These are phyloP conservation scores for Asobara japonica DNA, from an alignment of 1,140 invertebrate species.

Conservation along the genomic window DNA sequence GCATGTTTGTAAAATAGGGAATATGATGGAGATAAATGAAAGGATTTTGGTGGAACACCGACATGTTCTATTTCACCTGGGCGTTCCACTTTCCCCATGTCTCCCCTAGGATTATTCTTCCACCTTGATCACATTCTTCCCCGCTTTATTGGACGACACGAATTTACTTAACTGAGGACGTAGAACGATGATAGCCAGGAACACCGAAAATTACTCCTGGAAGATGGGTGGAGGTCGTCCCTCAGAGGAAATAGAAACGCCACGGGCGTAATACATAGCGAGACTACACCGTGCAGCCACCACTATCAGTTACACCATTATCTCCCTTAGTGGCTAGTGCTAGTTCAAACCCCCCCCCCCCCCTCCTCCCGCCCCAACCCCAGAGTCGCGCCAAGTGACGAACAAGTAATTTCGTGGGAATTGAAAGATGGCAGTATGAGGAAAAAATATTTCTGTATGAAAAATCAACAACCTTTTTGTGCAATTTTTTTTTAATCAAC, in stretches of 20 bases:
- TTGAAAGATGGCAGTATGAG: background rate
- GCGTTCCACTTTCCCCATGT: too few relatives aligned
- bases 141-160: background rate
- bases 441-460: background rate
- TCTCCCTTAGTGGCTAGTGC: slow-evolving; percentile 48
- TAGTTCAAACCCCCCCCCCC: background rate
- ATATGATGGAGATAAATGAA: too few relatives aligned
- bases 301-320: slow-evolving; percentile 66
- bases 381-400: background rate
- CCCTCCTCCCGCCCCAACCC: background rate
- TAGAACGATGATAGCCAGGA: slow-evolving; percentile 41
- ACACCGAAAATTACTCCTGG: slow-evolving; percentile 63
- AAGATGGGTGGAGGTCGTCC: slow-evolving; percentile 42
- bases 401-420: background rate
- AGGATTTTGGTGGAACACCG: too few relatives aligned
- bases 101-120: background rate
- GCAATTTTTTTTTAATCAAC: too few relatives aligned
- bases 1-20: too few relatives aligned
- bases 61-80: too few relatives aligned
- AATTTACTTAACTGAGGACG: slow-evolving; percentile 6
- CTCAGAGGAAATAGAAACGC: slow-evolving; percentile 41
- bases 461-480: too few relatives aligned
- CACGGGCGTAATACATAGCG: slow-evolving; percentile 37
- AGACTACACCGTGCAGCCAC: slow-evolving; percentile 53
- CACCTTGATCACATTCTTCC: background rate